These are phyloP conservation scores for Amazona vittata DNA, from an alignment of 2,113 vertebrate species.

Conservation along the genomic window DNA sequence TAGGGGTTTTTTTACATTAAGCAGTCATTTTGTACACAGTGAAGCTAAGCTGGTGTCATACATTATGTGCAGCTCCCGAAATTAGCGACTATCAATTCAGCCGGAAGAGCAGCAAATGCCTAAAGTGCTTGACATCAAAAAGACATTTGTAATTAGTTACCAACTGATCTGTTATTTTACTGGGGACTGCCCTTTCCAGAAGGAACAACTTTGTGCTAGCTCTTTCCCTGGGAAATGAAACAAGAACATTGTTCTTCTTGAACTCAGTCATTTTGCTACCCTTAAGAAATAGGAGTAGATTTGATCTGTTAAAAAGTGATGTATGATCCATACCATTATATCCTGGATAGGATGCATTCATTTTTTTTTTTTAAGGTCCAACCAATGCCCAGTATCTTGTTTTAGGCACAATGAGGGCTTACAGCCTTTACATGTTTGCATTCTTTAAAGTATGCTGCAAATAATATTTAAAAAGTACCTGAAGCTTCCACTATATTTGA, in stretches of 20 bases:
- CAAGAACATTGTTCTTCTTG: background rate
- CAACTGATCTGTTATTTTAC: background rate
- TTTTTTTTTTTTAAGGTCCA: background rate
- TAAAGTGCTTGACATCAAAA: background rate
- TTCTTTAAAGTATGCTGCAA: background rate
- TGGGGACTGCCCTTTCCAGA: background rate
- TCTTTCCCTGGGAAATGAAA: background rate
- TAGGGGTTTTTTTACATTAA: background rate
- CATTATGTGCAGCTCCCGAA: background rate
- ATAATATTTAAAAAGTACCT: background rate
- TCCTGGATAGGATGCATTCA: background rate
- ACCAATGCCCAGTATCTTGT: background rate
- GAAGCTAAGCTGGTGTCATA: background rate
- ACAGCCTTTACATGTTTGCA: background rate
- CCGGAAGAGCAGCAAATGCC: background rate
- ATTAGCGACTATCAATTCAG: background rate
- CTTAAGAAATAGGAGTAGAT: background rate
- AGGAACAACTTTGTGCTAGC: background rate
- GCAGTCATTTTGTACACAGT: background rate
- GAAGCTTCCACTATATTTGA: background rate
- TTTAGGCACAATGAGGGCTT: background rate
- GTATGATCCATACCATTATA: background rate
- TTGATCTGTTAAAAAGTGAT: background rate
- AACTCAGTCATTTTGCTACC: background rate
- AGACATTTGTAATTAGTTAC: background rate